A percentile compares a stretch with the other conserved stretches of the same genome.
These are phyloP conservation scores for Chrysopa pallens DNA, from an alignment of 1,140 invertebrate genomes.

Conservation along the genomic window DNA sequence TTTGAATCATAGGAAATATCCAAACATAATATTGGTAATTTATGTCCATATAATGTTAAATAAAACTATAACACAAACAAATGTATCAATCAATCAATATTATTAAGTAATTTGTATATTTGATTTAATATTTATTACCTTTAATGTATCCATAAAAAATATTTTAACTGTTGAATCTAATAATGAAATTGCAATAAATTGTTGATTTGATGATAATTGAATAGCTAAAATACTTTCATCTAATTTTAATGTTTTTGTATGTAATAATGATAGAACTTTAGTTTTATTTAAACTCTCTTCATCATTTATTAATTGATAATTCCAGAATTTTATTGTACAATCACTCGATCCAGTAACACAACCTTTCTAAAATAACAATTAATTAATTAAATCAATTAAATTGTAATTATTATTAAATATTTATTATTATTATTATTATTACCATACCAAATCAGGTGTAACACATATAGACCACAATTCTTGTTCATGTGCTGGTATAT, in stretches of 20 bases:
- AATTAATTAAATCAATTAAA: too few relatives aligned
- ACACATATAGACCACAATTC: constrained; percentile 63
- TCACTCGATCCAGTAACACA: constrained; percentile 76
- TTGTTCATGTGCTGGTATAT: constrained; percentile 53
- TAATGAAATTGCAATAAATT: constrained; percentile 75
- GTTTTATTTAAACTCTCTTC: constrained; percentile 34
- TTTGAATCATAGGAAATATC: constrained; percentile 87
- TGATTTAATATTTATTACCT: too few relatives aligned
- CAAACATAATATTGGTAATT: constrained; percentile 81
- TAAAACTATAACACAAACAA: too few relatives aligned
- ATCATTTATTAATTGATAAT: constrained; percentile 69
- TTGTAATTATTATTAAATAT: too few relatives aligned
- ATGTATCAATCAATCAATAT: too few relatives aligned
- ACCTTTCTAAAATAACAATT: constrained; percentile 42
- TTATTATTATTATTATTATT: too few relatives aligned
- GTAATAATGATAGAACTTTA: constrained; percentile 58
- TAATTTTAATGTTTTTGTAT: constrained; percentile 65
- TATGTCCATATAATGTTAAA: constrained; percentile 90
- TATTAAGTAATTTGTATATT: too few relatives aligned
- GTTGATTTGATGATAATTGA: constrained; percentile 66
- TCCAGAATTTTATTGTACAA: constrained; percentile 85
- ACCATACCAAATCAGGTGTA: constrained; percentile 49
- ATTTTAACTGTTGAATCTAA: constrained; percentile 91
- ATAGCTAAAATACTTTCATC: constrained; percentile 75
- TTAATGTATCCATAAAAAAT: constrained; percentile 86